These are phyloP conservation scores for Sebastes melanostomus DNA, from an alignment of 2,797 vertebrate species.

Conservation along the genomic window DNA sequence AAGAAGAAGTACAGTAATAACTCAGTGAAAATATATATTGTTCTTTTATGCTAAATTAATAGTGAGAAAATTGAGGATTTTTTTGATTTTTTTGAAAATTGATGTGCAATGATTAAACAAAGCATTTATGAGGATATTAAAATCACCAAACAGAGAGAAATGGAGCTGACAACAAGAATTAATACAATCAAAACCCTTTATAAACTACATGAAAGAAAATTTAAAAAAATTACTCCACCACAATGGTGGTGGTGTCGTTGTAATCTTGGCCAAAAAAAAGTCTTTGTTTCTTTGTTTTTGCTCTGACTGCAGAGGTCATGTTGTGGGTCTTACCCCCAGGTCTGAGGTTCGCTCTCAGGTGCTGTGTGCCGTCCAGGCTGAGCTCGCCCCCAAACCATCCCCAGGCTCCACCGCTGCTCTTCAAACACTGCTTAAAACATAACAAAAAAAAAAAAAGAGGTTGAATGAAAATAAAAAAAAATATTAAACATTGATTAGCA, in stretches of 20 bases:
- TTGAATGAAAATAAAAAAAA: slow-evolving; percentile 29
- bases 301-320: slow-evolving; percentile 62
- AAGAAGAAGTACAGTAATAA: slow-evolving; percentile 57
- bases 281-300: slow-evolving; percentile 57
- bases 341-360: slow-evolving; percentile 61
- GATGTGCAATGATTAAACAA: not conserved
- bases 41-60: slow-evolving; percentile 16
- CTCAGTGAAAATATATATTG: slow-evolving; percentile 7
- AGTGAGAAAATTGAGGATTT: not conserved
- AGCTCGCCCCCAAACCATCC: slow-evolving; percentile 57
- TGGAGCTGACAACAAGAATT: slow-evolving; percentile 13
- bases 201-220: slow-evolving; percentile 18
- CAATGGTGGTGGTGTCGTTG: not conserved
- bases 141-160: not conserved
- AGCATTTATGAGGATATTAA: slow-evolving; percentile 9
- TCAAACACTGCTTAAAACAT: slow-evolving; percentile 69
- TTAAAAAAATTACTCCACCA: not conserved
- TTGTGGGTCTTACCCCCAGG: slow-evolving; percentile 55
- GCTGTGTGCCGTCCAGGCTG: slow-evolving; percentile 31
- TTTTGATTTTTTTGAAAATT: not conserved
- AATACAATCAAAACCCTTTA: slow-evolving; percentile 21
- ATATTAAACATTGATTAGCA: slow-evolving; percentile 64
- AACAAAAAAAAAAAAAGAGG: not conserved
- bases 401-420: slow-evolving; percentile 62
- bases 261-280: slow-evolving; percentile 4